Conservation (phyloP, 1,140 invertebrate species). For the Bombus polaris region DNA sequence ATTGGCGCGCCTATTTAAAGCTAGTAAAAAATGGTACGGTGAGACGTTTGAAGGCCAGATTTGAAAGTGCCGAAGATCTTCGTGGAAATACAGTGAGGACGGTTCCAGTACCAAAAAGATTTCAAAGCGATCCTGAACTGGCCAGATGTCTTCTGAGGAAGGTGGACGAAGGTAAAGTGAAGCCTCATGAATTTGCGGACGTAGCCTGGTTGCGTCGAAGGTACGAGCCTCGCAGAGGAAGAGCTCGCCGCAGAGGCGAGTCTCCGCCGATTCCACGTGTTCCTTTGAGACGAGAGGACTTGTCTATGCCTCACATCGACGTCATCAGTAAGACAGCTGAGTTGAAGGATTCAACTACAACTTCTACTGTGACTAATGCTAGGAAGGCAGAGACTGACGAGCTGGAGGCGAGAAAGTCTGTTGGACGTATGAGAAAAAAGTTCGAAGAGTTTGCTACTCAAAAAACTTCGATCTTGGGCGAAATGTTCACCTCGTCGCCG, state of each 20-base stretch:
- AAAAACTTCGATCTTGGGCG: constrained; percentile 87
- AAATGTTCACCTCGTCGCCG: constrained; percentile 92
- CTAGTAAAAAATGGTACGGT: constrained; percentile 90
- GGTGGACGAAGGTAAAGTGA: constrained; percentile 79
- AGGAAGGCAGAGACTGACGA: constrained; percentile 75
- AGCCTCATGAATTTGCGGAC: constrained; percentile 84
- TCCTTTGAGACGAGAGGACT: constrained; percentile 86
- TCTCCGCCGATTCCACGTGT: constrained; percentile 86
- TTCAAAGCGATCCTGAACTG: constrained; percentile 90
- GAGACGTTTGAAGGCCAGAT: constrained; percentile 87
- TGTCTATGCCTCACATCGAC: constrained; percentile 93
- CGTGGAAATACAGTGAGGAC: constrained; percentile 65
- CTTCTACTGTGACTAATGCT: constrained; percentile 70
- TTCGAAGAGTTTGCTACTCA: constrained; percentile 83
- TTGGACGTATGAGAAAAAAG: constrained; percentile 87
- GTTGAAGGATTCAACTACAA: constrained; percentile 83
- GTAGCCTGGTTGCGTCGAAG: constrained; percentile 85
- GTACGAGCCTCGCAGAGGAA: constrained; percentile 84
- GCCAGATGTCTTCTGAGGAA: constrained; percentile 84
- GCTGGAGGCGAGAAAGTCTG: constrained; percentile 82
- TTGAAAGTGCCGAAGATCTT: constrained; percentile 86
- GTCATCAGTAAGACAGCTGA: constrained; percentile 92
- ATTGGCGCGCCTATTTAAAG: constrained; percentile 87
- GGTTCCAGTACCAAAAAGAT: constrained; percentile 83
- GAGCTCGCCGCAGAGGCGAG: constrained; percentile 82